Percentiles rank a stretch among this genome's conserved stretches.
Evolutionary conservation across 2,113 vertebrate genomes (phyloP).

Genomic region (Hyperopisus bebe): DNA sequence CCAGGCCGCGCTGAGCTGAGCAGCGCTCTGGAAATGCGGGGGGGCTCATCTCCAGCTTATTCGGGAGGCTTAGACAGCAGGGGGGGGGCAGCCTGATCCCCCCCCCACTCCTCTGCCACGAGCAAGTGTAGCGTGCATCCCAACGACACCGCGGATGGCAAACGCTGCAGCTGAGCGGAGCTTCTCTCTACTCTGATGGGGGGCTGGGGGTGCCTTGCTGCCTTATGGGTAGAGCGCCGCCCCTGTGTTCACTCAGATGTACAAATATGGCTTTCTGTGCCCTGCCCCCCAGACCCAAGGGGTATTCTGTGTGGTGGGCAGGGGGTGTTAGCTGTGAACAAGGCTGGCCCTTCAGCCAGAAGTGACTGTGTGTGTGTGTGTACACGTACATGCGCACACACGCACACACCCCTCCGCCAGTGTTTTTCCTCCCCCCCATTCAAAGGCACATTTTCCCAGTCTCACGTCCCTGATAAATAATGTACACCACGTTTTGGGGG

Average conservation of each 20-base stretch:
- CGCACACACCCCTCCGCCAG: background rate
- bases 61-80: background rate
- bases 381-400: background rate
- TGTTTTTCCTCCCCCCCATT: background rate
- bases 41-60: background rate
- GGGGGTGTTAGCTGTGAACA: background rate
- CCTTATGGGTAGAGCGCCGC: background rate
- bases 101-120: background rate
- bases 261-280: background rate
- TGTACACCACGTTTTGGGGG: background rate
- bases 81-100: background rate
- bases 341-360: background rate
- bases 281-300: background rate
- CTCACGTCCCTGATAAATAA: constrained; percentile 7
- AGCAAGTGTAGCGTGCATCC: background rate
- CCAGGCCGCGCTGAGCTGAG: constrained; percentile 34
- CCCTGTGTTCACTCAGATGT: background rate
- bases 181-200: background rate
- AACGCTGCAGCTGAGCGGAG: background rate
- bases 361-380: background rate
- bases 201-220: background rate
- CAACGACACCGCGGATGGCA: background rate
- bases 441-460: background rate
- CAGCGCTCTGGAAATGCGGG: background rate
- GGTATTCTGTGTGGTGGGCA: background rate